These are phyloP conservation scores for Lysiphlebus fabarum DNA, from an alignment of 1,140 invertebrate genomes.

Conservation along the genomic window DNA sequence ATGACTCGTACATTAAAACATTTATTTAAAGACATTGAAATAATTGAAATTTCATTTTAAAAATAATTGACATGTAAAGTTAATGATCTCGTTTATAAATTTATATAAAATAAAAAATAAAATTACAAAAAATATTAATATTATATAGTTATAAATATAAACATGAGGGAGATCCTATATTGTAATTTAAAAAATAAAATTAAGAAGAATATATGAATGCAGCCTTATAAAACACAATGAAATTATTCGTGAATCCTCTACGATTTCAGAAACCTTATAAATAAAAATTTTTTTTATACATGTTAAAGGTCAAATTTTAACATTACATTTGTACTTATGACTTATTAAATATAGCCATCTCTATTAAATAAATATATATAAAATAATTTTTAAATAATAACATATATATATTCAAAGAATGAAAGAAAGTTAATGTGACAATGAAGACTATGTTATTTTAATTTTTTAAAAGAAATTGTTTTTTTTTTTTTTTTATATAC, in stretches of 20 bases:
- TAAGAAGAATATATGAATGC: conserved; percentile 28
- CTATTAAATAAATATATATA: too few relatives aligned
- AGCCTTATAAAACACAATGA: conserved; percentile 39
- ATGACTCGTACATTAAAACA: too few relatives aligned
- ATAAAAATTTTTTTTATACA: conserved; percentile 25
- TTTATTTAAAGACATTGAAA: not conserved
- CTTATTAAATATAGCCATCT: too few relatives aligned
- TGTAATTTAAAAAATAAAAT: conserved; percentile 1
- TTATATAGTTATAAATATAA: not conserved
- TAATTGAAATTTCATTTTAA: conserved; percentile 29
- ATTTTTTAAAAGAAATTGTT: too few relatives aligned
- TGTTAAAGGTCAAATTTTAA: conserved; percentile 32
- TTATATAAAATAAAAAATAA: conserved; percentile 3
- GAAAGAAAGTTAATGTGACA: too few relatives aligned
- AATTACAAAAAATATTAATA: not conserved
- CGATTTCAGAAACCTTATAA: conserved; percentile 54
- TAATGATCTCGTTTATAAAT: conserved; percentile 14
- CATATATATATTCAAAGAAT: too few relatives aligned
- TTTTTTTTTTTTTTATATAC: too few relatives aligned
- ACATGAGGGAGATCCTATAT: conserved; percentile 11
- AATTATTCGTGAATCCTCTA: conserved; percentile 54
- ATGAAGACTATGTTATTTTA: too few relatives aligned
- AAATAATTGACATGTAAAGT: conserved; percentile 22
- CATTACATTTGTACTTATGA: conserved; percentile 19
- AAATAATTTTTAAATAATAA: too few relatives aligned